Evolutionary conservation across 53 echinoderm and acorn worm genomes (phyloP), one percentile per base, ranked within the genome.

Genomic region (Paracentrotus lividus): DNA sequence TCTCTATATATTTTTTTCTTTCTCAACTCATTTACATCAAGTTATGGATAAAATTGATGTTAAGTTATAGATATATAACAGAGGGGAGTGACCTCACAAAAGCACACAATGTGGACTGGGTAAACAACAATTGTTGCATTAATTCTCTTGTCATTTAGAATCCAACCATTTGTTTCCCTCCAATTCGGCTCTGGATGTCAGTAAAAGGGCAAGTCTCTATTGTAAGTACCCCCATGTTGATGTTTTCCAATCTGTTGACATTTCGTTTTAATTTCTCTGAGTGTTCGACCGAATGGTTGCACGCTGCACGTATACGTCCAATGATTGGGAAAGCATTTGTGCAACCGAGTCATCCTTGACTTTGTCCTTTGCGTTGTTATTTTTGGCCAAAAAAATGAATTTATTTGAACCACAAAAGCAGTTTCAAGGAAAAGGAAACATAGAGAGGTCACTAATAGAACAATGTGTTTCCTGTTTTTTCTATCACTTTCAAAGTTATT

Each of bases 21-120:
- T 18, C n/a, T n/a, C n/a, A n/a, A n/a, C n/a, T n/a, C 47, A 81
- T 81, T 81, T 45, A 45, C 45, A 45, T 26, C 9, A 81, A 47
- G 81, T 81, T 47, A 81, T 81, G 81, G 49, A 81, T 81, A 81
- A 47, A n/a, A 81, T 81, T 45, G 45, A 45, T 81, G 49, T n/a
- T 81, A 26, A 81, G 47, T 81, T 47, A 81, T 47, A 49, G 49
- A 81, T 45, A 45, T 81, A 18, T 45, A 49, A 27, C n/a, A 0
- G 44, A 47, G 81, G 49, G 81, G 81, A 81, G 45, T 81, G 81
- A 81, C 81, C 81, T 81, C 49, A 47, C 78, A 78, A 45, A 3
- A 26, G 26, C 42, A n/a, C 72, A 47, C 45, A 81, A 81, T 81
- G n/a, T 26, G 47, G 44, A 7, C 44, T 81, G 2, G 14, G 26